phyloP scores from a whole-genome alignment of 2,888 invertebrate genomes.

The Eupeodes latifasciatus region DNA sequence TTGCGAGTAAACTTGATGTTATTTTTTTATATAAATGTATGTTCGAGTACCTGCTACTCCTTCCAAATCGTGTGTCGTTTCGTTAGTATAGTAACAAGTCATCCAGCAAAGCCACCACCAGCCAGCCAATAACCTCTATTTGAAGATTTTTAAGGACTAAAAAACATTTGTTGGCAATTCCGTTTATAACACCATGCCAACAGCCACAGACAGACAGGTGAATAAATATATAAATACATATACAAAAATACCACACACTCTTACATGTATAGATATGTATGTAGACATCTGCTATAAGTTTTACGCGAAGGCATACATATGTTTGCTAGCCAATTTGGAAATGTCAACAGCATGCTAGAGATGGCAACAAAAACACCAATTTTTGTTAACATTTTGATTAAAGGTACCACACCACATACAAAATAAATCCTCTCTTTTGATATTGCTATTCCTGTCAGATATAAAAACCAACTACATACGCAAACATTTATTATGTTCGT shows the following conservation, averaged over 20 bases:
- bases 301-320: slow-evolving; percentile 55
- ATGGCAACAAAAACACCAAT: slow-evolving; percentile 57
- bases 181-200: slow-evolving; percentile 71
- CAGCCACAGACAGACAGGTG: slow-evolving; percentile 71
- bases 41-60: too few species aligned
- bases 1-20: slow-evolving; percentile 54
- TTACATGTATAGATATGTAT: too few species aligned
- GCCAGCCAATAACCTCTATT: slow-evolving; percentile 63
- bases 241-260: slow-evolving; percentile 9
- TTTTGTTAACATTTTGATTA: slow-evolving; percentile 79
- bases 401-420: slow-evolving; percentile 74
- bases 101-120: slow-evolving; percentile 41
- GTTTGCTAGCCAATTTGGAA: slow-evolving; percentile 80
- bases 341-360: slow-evolving; percentile 76
- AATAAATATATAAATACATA: slow-evolving; percentile 42
- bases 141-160: slow-evolving; percentile 50
- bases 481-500: slow-evolving; percentile 9
- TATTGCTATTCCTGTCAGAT: slow-evolving; percentile 71
- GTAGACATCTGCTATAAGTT: not conserved
- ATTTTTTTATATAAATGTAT: not conserved
- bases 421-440: slow-evolving; percentile 48
- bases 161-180: slow-evolving; percentile 69
- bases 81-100: slow-evolving; percentile 35
- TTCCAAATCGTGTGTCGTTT: slow-evolving; percentile 22
- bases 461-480: slow-evolving; percentile 27